Base-by-base conservation (phyloP, 2,797 vertebrate genomes). In the Gymnoscopelus microlampas region DNA sequence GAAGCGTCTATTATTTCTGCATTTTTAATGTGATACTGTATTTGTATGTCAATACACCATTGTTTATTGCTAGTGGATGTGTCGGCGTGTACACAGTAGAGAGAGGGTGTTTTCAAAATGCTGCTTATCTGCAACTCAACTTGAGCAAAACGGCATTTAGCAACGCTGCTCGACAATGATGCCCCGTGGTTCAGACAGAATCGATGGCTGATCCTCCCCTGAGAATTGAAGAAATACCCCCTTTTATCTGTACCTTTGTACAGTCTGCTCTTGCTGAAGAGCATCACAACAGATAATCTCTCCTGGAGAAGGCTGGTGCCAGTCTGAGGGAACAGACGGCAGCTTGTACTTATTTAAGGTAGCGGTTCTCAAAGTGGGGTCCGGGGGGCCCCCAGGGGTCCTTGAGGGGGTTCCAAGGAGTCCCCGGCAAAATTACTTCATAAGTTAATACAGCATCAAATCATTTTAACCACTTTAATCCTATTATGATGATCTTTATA, bases 321-420 rank as follows among this genome's bases (percentile, higher is more conserved):
- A 91, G 87, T 85, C 87, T 78, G 71, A 73, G 19, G 19, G 75
- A 79, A 82, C 82, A 82, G 71, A 85, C 69, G 53, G 87, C 88
- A 87, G 87, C 68, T 86, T 85, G 83, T 75, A 86, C 85, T 85
- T 7, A 57, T 75, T 39, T 4, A 19, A 19, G 39, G 39, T 8
- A 44, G 39, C 10, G 39, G 39, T 44, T 44, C 39, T 44, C 39
- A 44, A 44, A 44, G 9, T 44, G 39, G 39, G 39, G 39, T 44
- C 39, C 7, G 35, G 39, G 39, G 39, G 39, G 10, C 8, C 39
- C 39, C 39, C 9, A 44, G 39, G 39, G 39, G 39, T 44, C 39
- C 39, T 39, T 4, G 35, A 44, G 5, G 39, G 39, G 39, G 39
- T 44, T 1, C 8, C 39, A 44, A 8, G 39, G 39, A 44, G 39